These are phyloP conservation scores for Tryphoninae sp. DNA, from an alignment of 2,888 invertebrate genomes.

Conservation along the genomic window DNA sequence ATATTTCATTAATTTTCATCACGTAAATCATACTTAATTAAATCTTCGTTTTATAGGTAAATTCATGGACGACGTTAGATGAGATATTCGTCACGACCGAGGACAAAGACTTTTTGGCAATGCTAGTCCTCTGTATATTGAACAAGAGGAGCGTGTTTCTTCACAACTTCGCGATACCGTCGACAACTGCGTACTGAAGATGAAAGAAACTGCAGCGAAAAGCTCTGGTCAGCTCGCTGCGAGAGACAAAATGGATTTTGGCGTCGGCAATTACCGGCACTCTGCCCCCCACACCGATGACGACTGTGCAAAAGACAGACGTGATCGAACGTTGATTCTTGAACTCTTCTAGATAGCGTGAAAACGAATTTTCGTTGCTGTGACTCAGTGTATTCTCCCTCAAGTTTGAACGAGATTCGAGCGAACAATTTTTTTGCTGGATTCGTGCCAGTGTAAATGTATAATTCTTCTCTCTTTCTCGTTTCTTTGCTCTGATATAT, in stretches of 20 bases:
- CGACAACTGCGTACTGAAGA: slow-evolving; percentile 65
- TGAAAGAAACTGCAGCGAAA: slow-evolving; percentile 49
- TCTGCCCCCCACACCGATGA: not conserved
- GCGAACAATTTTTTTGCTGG: slow-evolving; percentile 67
- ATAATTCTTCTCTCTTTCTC: slow-evolving; percentile 41
- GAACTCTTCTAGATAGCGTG: slow-evolving; percentile 64
- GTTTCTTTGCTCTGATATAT: not conserved
- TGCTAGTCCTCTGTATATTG: slow-evolving; percentile 1
- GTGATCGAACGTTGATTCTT: slow-evolving; percentile 67
- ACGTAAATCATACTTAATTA: not conserved
- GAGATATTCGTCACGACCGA: not conserved
- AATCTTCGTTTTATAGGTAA: not conserved
- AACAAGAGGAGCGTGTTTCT: slow-evolving; percentile 31
- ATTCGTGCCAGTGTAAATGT: slow-evolving; percentile 65
- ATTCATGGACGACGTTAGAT: not conserved
- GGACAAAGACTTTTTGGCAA: slow-evolving; percentile 7
- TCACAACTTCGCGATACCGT: slow-evolving; percentile 54
- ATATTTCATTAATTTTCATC: not conserved
- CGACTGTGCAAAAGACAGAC: slow-evolving; percentile 55
- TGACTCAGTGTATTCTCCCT: slow-evolving; percentile 76
- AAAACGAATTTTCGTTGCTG: slow-evolving; percentile 68
- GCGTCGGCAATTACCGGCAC: slow-evolving; percentile 44
- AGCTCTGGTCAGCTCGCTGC: slow-evolving; percentile 37
- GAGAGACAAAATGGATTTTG: slow-evolving; percentile 46
- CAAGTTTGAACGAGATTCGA: slow-evolving; percentile 55